phyloP scores from a whole-genome alignment of 2,797 vertebrate genomes.

The Pangasius mekongensis region DNA sequence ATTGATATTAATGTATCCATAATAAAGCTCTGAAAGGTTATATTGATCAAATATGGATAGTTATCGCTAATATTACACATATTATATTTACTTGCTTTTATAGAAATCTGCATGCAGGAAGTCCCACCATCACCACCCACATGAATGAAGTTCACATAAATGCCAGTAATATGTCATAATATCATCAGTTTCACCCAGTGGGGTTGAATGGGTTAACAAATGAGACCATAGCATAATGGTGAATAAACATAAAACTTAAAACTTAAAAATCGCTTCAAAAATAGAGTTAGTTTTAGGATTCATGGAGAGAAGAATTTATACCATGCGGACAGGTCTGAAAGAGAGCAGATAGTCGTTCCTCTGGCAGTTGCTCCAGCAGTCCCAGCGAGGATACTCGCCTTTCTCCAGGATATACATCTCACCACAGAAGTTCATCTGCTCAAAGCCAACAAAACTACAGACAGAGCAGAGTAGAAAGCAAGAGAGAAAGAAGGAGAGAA shows the following conservation, averaged over 20 bases:
- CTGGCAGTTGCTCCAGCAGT: slow-evolving; percentile 73
- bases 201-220: neutral
- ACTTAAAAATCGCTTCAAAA: neutral
- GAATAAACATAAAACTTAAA: neutral
- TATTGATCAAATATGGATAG: neutral
- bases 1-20: neutral
- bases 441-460: slow-evolving; percentile 69
- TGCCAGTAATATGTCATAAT: neutral
- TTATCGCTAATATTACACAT: neutral
- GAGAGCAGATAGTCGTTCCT: slow-evolving; percentile 71
- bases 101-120: neutral
- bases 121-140: neutral
- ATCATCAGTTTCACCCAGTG: neutral
- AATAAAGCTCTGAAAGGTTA: neutral
- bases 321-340: slow-evolving; percentile 71
- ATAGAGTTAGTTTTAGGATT: neutral
- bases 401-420: slow-evolving; percentile 76
- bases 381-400: slow-evolving; percentile 73
- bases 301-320: slow-evolving; percentile 52
- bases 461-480: neutral
- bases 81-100: neutral
- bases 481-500: neutral
- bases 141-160: neutral
- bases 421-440: slow-evolving; percentile 73
- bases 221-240: neutral